Base-by-base conservation (phyloP, 2,797 vertebrate genomes). In the Coendou prehensilis region DNA sequence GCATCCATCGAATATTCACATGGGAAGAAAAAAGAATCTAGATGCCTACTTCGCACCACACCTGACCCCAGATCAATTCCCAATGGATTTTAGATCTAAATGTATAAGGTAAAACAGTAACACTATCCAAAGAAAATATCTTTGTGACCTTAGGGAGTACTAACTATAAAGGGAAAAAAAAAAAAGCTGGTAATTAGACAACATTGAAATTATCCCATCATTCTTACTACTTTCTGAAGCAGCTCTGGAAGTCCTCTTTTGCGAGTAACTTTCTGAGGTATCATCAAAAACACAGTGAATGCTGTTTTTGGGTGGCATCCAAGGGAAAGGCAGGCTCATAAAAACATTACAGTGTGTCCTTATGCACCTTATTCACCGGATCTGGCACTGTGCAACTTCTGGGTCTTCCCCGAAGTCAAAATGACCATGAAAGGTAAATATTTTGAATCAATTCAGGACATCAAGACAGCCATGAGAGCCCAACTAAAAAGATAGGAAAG, bases 81-180 rank as follows among this genome's bases (percentile, higher is more conserved):
- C 78, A 41, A 13, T n/a, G 26, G 41, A 79, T 85, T 92, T 95
- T 80, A 93, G 63, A 78, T 71, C 30, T 81, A 93, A 89, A 33
- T 50, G 45, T 63, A 71, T 71, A 95, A 84, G n/a, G 41, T 63
- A 89, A 95, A 93, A 78, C 11, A 71, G 54, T 81, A 80, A 86
- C 87, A 87, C 15, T 52, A 81, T 50, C 6, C 15, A 57, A 97
- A 90, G 23, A 84, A 85, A 73, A 47, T 23, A 57, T 52, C 37
- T 84, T 87, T 41, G 28, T 84, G 73, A 45, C 7, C 20, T 59
- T 75, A 57, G 41, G 8, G n/a, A 84, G n/a, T 63, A 91, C 54
- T 76, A 71, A 71, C 37, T 61, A 54, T 20, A 96, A 84, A 64
- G 28, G 6, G 26, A 45, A 45, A 5, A 64, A 20, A 20, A 41